Evolutionary conservation across 2,888 invertebrate genomes (phyloP).

Genomic region (Acronicta aceris): DNA sequence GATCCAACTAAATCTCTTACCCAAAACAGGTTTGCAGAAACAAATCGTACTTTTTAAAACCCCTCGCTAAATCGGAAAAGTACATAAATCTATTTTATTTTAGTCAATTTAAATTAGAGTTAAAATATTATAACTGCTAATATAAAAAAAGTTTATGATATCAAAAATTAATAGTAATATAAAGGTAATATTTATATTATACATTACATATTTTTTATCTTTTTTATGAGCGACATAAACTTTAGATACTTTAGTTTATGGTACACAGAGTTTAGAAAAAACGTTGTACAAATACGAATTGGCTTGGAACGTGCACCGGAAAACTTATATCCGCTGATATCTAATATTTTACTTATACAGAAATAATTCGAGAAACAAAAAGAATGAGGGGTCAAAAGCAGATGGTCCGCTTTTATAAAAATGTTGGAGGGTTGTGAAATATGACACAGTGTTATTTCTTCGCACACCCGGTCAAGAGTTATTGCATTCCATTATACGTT

Average conservation of each 20-base stretch:
- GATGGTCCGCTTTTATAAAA: slow-evolving; percentile 89
- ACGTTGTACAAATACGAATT: slow-evolving; percentile 61
- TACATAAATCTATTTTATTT: too few relatives aligned
- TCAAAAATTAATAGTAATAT: not conserved
- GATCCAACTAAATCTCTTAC: slow-evolving; percentile 62
- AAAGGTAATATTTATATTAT: too few relatives aligned
- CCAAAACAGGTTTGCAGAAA: slow-evolving; percentile 55
- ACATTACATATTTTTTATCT: not conserved
- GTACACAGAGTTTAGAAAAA: slow-evolving; percentile 35
- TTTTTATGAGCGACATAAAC: not conserved
- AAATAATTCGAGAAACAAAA: slow-evolving; percentile 88
- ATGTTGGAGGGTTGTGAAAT: slow-evolving; percentile 89
- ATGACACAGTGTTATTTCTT: slow-evolving; percentile 89
- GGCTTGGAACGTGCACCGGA: slow-evolving; percentile 68
- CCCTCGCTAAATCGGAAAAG: slow-evolving; percentile 17
- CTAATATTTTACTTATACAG: slow-evolving; percentile 84
- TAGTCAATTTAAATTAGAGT: too few relatives aligned
- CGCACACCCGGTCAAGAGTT: slow-evolving; percentile 90
- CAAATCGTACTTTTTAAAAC: slow-evolving; percentile 30
- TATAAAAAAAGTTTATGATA: not conserved
- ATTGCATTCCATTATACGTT: slow-evolving; percentile 89
- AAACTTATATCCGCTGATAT: slow-evolving; percentile 70
- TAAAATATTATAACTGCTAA: too few relatives aligned
- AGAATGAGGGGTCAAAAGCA: slow-evolving; percentile 89
- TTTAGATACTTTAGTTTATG: not conserved